Evolutionary conservation across 1,140 invertebrate genomes (phyloP).

Genomic region (Heliothis subflexa): DNA sequence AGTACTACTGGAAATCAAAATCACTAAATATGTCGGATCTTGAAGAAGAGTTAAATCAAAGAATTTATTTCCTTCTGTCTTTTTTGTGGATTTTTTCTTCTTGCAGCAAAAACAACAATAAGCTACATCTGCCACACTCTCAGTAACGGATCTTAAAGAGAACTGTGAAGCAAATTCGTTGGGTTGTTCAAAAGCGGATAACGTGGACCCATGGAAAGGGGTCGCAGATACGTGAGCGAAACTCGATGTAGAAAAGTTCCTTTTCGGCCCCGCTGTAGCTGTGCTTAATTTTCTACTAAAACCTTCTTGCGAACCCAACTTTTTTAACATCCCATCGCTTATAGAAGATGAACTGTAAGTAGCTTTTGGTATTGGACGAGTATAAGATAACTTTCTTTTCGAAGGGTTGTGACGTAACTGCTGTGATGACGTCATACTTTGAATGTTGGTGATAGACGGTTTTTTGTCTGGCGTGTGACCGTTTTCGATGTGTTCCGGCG

Average conservation of each 20-base stretch:
- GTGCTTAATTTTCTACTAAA: slow-evolving; percentile 70
- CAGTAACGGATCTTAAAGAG: slow-evolving; percentile 89
- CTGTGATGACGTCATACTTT: slow-evolving; percentile 51
- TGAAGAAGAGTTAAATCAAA: slow-evolving; percentile 91
- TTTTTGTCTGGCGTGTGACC: slow-evolving; percentile 57
- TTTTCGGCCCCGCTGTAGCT: slow-evolving; percentile 76
- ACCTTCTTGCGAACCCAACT: slow-evolving; percentile 69
- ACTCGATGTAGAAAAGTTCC: slow-evolving; percentile 91
- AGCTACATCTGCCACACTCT: slow-evolving; percentile 83
- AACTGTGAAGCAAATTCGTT: slow-evolving; percentile 92
- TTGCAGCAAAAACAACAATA: slow-evolving; percentile 83
- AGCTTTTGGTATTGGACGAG: slow-evolving; percentile 67
- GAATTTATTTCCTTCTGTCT: slow-evolving; percentile 87
- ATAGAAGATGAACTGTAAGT: slow-evolving; percentile 73
- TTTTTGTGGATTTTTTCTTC: slow-evolving; percentile 67
- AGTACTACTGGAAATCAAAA: slow-evolving; percentile 93
- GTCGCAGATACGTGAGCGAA: slow-evolving; percentile 92
- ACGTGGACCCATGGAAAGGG: slow-evolving; percentile 93
- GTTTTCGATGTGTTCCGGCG: slow-evolving; percentile 54
- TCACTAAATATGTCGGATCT: slow-evolving; percentile 93
- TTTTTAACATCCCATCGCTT: slow-evolving; percentile 63
- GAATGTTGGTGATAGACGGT: slow-evolving; percentile 59
- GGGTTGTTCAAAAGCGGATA: slow-evolving; percentile 89
- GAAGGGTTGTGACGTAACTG: slow-evolving; percentile 71
- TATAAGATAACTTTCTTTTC: slow-evolving; percentile 74